These are phyloP conservation scores for Syngnathus acus DNA, from an alignment of 2,797 vertebrate species.

Conservation along the genomic window DNA sequence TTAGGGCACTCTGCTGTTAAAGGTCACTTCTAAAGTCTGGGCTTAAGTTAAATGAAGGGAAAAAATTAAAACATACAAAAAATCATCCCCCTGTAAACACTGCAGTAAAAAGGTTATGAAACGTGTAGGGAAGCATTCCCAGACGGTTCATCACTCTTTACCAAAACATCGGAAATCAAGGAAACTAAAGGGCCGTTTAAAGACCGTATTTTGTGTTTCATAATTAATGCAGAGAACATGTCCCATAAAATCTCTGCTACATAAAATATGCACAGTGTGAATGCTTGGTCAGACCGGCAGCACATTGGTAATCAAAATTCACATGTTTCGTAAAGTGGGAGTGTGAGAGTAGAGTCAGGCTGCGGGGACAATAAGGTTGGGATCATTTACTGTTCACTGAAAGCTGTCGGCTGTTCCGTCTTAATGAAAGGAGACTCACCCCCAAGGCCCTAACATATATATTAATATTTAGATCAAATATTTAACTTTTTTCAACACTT, in stretches of 20 bases:
- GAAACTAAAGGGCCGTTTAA: slow-evolving; percentile 16
- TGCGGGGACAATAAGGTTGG: no score
- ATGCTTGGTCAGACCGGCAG: no score
- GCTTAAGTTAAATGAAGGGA: slow-evolving; percentile 21
- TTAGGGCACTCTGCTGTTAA: slow-evolving; percentile 39
- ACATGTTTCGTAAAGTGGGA: no score
- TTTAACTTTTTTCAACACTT: no score
- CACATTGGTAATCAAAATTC: no score
- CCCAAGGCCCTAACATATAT: no score
- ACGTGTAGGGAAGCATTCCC: slow-evolving; percentile 1
- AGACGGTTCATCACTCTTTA: slow-evolving; percentile 4
- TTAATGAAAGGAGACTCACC: no score
- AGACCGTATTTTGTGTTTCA: slow-evolving; percentile 40
- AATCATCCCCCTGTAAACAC: not conserved
- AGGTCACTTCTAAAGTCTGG: slow-evolving; percentile 44
- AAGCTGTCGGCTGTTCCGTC: no score
- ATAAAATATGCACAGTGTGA: no score
- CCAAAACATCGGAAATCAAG: slow-evolving; percentile 7
- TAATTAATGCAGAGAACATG: slow-evolving; percentile 43
- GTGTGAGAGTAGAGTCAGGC: slow-evolving; percentile 1
- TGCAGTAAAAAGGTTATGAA: not conserved
- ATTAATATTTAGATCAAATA: no score
- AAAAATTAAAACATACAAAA: slow-evolving; percentile 10
- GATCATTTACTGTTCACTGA: no score
- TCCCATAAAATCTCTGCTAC: not conserved